Evolutionary conservation across 92 coral and sea anemone species (phyloP).

Genomic region (Montipora capitata): DNA sequence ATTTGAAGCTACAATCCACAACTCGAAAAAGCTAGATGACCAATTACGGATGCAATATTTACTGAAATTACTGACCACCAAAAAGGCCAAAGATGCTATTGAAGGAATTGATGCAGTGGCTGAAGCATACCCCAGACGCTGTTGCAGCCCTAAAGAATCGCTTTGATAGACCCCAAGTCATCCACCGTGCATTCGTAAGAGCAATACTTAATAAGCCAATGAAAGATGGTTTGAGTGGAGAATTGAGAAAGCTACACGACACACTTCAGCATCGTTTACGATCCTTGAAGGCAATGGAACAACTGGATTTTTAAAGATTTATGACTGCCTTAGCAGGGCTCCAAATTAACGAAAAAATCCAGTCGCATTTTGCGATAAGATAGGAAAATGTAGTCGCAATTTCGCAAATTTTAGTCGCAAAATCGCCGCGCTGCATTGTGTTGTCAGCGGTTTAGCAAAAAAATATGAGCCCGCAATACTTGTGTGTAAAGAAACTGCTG

Average conservation of each 20-base stretch:
- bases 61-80: slow-evolving; percentile 61
- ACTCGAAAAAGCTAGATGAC: slow-evolving; percentile 48
- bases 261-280: slow-evolving; percentile 4
- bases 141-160: slow-evolving; percentile 61
- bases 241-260: background rate
- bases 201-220: slow-evolving; percentile 63
- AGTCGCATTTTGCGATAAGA: no score
- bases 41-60: slow-evolving; percentile 67
- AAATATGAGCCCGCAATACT: no score
- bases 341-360: no score
- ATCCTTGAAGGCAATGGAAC: background rate
- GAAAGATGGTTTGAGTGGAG: slow-evolving; percentile 52
- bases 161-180: slow-evolving; percentile 71
- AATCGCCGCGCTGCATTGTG: no score
- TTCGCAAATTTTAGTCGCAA: no score
- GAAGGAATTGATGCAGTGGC: slow-evolving; percentile 80
- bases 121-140: slow-evolving; percentile 75
- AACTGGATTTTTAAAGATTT: slow-evolving; percentile 15
- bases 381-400: no score
- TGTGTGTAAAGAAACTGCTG: no score
- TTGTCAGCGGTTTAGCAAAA: no score
- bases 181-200: slow-evolving; percentile 67
- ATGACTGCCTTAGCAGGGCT: slow-evolving; percentile 68
- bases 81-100: slow-evolving; percentile 61
- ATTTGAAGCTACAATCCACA: slow-evolving; percentile 76